A percentile compares a stretch with the other conserved stretches of the same genome.
These are phyloP conservation scores for Gymnoscelis rufifasciata DNA, from an alignment of 2,888 invertebrate genomes.

Conservation along the genomic window DNA sequence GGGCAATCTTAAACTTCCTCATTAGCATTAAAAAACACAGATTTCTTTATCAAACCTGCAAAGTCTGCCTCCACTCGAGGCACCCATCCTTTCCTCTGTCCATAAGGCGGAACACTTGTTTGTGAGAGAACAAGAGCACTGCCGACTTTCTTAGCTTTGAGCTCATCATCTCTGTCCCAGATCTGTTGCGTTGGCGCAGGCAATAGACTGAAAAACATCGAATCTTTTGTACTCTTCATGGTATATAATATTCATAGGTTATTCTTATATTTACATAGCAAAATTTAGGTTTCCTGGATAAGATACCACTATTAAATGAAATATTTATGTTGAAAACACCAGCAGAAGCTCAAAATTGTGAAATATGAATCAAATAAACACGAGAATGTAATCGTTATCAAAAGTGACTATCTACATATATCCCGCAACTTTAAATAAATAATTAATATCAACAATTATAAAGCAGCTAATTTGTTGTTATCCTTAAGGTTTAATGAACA, in stretches of 20 bases:
- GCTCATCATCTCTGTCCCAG: slow-evolving; percentile 94
- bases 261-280: slow-evolving; percentile 12
- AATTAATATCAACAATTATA: too few species aligned
- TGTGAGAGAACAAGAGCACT: slow-evolving; percentile 87
- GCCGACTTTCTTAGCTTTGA: slow-evolving; percentile 72
- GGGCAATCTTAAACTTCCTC: too few species aligned
- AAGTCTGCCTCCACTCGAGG: slow-evolving; percentile 88
- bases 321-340: not conserved
- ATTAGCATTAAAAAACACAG: too few species aligned
- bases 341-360: not conserved
- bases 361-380: slow-evolving; percentile 1
- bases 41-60: slow-evolving; percentile 65
- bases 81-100: slow-evolving; percentile 95
- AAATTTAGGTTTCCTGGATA: not conserved
- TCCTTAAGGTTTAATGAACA: too few species aligned
- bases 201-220: slow-evolving; percentile 81
- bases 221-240: not conserved
- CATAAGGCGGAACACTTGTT: slow-evolving; percentile 94
- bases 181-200: slow-evolving; percentile 92
- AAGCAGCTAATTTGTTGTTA: too few species aligned
- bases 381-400: not conserved
- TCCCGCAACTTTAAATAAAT: too few species aligned
- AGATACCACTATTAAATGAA: not conserved
- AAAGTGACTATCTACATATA: too few species aligned
- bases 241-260: slow-evolving; percentile 3